phyloP scores from a whole-genome alignment of 1,140 invertebrate species.

The Copidosoma floridanum region DNA sequence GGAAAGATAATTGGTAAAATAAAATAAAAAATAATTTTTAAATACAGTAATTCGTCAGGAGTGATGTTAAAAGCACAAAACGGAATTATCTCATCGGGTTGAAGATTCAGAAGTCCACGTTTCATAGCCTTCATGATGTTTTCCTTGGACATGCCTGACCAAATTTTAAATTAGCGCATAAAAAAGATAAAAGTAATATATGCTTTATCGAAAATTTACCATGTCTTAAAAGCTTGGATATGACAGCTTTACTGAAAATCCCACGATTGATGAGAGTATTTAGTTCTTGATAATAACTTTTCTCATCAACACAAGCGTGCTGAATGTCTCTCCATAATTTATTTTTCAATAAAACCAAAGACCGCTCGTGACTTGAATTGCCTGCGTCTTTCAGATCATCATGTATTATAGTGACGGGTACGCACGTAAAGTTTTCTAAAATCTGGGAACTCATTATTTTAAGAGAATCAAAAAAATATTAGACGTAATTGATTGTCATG shows the following conservation, averaged over 20 bases:
- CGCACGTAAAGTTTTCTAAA: no score
- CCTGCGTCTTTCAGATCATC: no score
- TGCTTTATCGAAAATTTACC: constrained; percentile 13
- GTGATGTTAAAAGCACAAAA: constrained; percentile 25
- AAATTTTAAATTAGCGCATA: constrained; percentile 1
- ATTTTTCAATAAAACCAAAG: no score
- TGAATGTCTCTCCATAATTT: no score
- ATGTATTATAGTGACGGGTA: no score
- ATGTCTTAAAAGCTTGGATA: constrained; percentile 21
- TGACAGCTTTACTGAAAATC: constrained; percentile 26
- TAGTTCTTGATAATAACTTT: no score
- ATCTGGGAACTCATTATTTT: no score
- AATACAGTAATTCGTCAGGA: neutral
- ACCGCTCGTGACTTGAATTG: no score
- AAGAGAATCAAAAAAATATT: no score
- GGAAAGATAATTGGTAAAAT: neutral
- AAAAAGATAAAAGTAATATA: neutral
- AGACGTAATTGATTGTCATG: no score
- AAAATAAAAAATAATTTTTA: neutral
- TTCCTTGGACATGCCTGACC: constrained; percentile 28
- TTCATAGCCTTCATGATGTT: constrained; percentile 35
- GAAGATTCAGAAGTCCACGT: constrained; percentile 28
- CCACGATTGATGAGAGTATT: constrained; percentile 27
- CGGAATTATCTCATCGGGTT: constrained; percentile 17
- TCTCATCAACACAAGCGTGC: no score